These are phyloP conservation scores for Yoshiicerus persimilis DNA, from an alignment of 1,140 invertebrate genomes.

Conservation along the genomic window DNA sequence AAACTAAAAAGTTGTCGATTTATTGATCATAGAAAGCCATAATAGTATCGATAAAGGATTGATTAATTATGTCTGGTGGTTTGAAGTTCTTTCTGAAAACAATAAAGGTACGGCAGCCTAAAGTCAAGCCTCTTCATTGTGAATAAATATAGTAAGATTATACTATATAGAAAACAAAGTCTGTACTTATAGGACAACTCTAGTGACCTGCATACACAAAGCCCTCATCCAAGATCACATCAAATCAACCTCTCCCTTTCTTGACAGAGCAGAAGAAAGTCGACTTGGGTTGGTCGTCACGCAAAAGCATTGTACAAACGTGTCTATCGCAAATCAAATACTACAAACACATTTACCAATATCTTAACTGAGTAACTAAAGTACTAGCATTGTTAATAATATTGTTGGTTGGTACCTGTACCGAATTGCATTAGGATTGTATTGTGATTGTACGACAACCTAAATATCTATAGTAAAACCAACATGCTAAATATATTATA, in stretches of 20 bases:
- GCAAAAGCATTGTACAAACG: background rate
- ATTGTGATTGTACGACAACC: background rate
- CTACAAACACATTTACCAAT: background rate
- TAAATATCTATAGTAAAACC: background rate
- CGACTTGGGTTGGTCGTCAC: background rate
- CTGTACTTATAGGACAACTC: background rate
- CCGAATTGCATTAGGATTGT: background rate
- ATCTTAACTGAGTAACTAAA: background rate
- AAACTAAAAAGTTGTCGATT: no score
- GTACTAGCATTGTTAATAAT: background rate
- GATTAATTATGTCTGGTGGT: no score
- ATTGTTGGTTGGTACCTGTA: background rate
- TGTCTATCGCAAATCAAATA: background rate
- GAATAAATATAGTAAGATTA: background rate
- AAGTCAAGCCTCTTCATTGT: background rate
- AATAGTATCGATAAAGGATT: no score
- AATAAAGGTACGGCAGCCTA: background rate
- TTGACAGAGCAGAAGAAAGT: constrained; percentile 3
- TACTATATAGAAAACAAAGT: background rate
- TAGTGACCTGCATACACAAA: background rate
- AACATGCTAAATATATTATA: background rate
- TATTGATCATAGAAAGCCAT: no score
- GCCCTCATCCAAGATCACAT: background rate
- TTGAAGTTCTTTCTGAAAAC: no score
- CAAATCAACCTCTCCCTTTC: constrained; percentile 4